These are phyloP conservation scores for Lutjanus campechanus DNA, from an alignment of 2,797 vertebrate genomes.

Conservation along the genomic window DNA sequence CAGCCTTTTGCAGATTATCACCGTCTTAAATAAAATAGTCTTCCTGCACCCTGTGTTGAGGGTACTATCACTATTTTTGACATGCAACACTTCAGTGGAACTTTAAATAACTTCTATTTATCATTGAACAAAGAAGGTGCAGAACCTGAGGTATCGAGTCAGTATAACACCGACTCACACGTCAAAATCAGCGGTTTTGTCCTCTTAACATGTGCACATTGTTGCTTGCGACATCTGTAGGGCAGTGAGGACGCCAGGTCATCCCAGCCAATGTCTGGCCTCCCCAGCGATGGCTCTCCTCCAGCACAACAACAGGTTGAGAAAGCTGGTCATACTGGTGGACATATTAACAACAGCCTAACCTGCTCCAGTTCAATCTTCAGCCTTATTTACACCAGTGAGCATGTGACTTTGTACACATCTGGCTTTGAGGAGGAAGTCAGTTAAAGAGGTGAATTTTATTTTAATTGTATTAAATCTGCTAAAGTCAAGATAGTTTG, in stretches of 20 bases:
- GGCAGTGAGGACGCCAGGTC: constrained; percentile 81
- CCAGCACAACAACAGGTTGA: constrained; percentile 81
- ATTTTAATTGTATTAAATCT: not conserved
- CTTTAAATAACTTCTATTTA: constrained; percentile 15
- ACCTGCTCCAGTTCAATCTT: constrained; percentile 54
- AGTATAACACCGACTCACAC: constrained; percentile 12
- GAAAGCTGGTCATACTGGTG: constrained; percentile 66
- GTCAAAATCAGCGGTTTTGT: constrained; percentile 30
- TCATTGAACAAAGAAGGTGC: constrained; percentile 8
- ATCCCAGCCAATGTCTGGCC: constrained; percentile 80
- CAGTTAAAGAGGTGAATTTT: not conserved
- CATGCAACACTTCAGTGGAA: not conserved
- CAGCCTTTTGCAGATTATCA: not conserved
- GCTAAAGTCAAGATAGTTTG: not conserved
- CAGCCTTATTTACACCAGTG: constrained; percentile 39
- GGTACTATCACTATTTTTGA: constrained; percentile 14
- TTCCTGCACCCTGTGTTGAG: not conserved
- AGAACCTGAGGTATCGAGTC: not conserved
- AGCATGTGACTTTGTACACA: constrained; percentile 48
- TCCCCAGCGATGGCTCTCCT: constrained; percentile 77
- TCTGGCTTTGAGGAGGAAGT: constrained; percentile 42
- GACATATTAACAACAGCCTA: constrained; percentile 75
- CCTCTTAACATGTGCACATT: constrained; percentile 71
- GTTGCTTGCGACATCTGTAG: constrained; percentile 80
- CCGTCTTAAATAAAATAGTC: not conserved